A percentile compares a stretch with the other conserved stretches of the same genome.
Conservation (phyloP, 2,797 vertebrate genomes). For the Microctenopoma stevenorrisi region DNA sequence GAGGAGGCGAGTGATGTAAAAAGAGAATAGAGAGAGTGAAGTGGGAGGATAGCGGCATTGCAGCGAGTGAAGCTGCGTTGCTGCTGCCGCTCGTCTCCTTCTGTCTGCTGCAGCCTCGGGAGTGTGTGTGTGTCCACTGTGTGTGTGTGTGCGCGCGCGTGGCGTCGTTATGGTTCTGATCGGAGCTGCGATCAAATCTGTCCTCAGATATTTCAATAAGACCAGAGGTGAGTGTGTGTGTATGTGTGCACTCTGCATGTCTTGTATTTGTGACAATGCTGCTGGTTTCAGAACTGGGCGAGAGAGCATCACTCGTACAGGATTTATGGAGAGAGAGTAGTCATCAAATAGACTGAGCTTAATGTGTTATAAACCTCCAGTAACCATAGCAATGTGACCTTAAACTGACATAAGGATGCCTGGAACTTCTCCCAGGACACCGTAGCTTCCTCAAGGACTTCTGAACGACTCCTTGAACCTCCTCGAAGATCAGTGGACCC, state of each 20-base stretch:
- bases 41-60: slow-evolving; percentile 52
- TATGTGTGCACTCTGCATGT: background rate
- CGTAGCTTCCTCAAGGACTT: background rate
- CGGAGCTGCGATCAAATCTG: slow-evolving; percentile 70
- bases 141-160: slow-evolving; percentile 24
- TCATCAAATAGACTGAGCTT: background rate
- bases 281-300: background rate
- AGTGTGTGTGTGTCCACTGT: slow-evolving; percentile 12
- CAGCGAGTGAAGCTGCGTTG: slow-evolving; percentile 54
- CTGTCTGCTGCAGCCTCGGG: slow-evolving; percentile 62
- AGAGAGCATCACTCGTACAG: slow-evolving; percentile 21
- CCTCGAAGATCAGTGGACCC: no score
- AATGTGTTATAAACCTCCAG: slow-evolving; percentile 6
- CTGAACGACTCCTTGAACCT: background rate
- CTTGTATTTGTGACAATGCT: no score
- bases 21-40: slow-evolving; percentile 25
- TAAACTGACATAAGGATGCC: background rate
- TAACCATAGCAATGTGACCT: slow-evolving; percentile 33
- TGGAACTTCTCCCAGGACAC: background rate
- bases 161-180: slow-evolving; percentile 74
- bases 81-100: slow-evolving; percentile 52
- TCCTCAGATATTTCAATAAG: slow-evolving; percentile 69
- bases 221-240: slow-evolving; percentile 63
- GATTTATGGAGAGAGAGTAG: background rate
- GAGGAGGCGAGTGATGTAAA: slow-evolving; percentile 10